These are phyloP conservation scores for Neoseiulus cucumeris DNA, from an alignment of 1,140 invertebrate genomes.

Conservation along the genomic window DNA sequence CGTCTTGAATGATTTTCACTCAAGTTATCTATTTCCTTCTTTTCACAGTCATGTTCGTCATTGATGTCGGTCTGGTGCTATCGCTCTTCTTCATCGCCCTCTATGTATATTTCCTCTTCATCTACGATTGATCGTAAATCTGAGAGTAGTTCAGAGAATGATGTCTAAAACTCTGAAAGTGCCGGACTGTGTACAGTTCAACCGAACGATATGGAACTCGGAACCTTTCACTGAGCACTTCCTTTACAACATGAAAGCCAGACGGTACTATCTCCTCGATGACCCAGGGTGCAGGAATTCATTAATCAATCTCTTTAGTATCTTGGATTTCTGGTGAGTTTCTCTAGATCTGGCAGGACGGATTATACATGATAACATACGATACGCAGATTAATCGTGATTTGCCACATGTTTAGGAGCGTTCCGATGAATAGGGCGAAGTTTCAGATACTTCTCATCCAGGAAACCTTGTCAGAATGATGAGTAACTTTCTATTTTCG, in stretches of 20 bases:
- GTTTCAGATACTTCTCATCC: no score
- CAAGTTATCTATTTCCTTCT: background rate
- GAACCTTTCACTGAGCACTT: background rate
- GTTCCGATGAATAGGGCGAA: no score
- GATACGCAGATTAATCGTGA: no score
- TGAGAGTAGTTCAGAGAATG: background rate
- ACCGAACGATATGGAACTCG: background rate
- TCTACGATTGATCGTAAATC: background rate
- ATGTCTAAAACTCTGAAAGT: background rate
- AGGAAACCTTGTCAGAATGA: no score
- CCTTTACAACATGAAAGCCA: background rate
- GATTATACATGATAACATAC: no score
- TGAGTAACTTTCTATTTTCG: no score
- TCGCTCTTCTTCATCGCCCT: constrained; percentile 3
- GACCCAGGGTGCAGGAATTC: background rate
- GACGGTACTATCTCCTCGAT: background rate
- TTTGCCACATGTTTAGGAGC: no score
- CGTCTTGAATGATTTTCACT: no score
- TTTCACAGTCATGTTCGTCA: background rate
- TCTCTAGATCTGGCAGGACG: no score
- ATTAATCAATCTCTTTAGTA: background rate
- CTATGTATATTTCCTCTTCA: background rate
- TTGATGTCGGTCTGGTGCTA: background rate
- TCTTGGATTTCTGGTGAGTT: background rate
- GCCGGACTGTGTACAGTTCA: background rate